These are phyloP conservation scores for Otis tarda DNA, from an alignment of 2,113 vertebrate species.

Conservation along the genomic window DNA sequence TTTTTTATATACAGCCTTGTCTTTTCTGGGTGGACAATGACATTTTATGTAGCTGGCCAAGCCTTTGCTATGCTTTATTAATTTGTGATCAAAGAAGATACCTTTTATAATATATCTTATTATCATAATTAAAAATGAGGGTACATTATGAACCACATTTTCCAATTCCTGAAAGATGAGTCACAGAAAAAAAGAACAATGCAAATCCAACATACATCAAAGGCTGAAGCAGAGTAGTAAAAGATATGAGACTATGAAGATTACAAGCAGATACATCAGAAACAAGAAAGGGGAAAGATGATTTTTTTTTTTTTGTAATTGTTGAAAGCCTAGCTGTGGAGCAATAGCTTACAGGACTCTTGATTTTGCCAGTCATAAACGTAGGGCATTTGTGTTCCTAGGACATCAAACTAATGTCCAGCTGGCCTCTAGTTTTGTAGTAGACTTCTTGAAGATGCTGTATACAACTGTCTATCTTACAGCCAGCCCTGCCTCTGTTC, in stretches of 20 bases:
- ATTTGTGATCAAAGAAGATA: constrained; percentile 31
- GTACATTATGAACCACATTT: neutral
- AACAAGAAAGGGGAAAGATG: neutral
- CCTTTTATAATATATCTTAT: constrained; percentile 9
- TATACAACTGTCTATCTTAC: neutral
- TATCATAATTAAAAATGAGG: constrained; percentile 28
- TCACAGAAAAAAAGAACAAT: neutral
- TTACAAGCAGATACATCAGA: neutral
- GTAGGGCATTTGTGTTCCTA: neutral
- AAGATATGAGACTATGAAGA: constrained; percentile 5
- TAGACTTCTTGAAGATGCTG: neutral
- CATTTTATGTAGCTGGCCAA: constrained; percentile 24
- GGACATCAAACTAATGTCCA: neutral
- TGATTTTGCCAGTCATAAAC: neutral
- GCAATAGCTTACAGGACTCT: neutral
- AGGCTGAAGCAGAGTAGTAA: neutral
- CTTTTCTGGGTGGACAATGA: neutral
- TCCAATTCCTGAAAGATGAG: neutral
- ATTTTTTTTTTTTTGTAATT: neutral
- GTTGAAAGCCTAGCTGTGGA: neutral
- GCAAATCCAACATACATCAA: constrained; percentile 8
- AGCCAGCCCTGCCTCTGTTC: neutral
- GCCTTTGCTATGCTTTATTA: constrained; percentile 8
- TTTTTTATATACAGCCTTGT: neutral
- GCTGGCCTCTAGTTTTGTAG: neutral